Percentiles rank a stretch among this genome's conserved stretches.
Evolutionary conservation across 2,888 invertebrate genomes (phyloP).

Genomic region (Epiblema foenella): DNA sequence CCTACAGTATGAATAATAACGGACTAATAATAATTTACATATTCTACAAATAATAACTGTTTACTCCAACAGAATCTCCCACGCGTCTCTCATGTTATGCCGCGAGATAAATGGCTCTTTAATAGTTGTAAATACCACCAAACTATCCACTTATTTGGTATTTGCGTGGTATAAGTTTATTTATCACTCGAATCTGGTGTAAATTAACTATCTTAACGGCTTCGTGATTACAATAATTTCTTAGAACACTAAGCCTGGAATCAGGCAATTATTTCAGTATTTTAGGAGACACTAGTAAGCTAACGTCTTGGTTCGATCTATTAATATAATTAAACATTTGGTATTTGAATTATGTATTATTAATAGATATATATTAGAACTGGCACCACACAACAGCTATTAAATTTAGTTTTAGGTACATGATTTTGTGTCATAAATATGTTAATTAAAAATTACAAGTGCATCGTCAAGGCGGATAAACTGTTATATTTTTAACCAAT

Average conservation of each 20-base stretch:
- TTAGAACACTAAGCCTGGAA: constrained; percentile 8
- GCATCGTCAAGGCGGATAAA: too few species aligned
- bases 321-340: neutral
- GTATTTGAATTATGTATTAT: too few species aligned
- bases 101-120: constrained; percentile 35
- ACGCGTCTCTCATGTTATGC: constrained; percentile 8
- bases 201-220: constrained; percentile 24
- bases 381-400: too few species aligned
- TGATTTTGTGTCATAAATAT: too few species aligned
- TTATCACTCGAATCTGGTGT: constrained; percentile 15
- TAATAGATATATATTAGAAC: neutral
- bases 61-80: constrained; percentile 25
- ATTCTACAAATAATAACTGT: constrained; percentile 41
- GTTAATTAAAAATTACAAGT: too few species aligned
- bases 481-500: too few species aligned
- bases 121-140: constrained; percentile 39
- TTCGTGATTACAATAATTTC: constrained; percentile 22
- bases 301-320: constrained; percentile 3
- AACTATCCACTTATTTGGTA: constrained; percentile 27
- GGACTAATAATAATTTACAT: constrained; percentile 32
- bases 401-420: too few species aligned
- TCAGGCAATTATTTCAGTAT: neutral
- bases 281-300: neutral
- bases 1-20: constrained; percentile 13
- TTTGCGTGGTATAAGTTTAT: constrained; percentile 38